Evolutionary conservation across 2,888 invertebrate species (phyloP), one percentile per base, ranked within the genome.

Genomic region (Pinctada fucata): DNA sequence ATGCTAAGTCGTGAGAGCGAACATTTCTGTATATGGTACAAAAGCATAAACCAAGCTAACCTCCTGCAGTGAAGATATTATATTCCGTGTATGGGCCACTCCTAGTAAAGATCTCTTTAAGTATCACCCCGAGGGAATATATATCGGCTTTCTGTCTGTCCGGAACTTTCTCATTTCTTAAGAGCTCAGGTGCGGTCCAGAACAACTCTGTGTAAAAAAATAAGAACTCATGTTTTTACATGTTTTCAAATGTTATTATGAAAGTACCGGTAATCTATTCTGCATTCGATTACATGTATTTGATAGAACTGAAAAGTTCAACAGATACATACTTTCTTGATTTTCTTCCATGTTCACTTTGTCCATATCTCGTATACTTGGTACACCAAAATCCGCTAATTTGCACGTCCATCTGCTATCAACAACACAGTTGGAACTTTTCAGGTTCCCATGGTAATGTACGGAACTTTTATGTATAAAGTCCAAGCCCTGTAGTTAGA

Each of bases 361-460:
- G 69, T 86, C 87, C 72, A 81, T 79, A 2, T 81, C 79, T 31
- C 88, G 76, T 2, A 90, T 82, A 13, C 79, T 82, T 6, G 85
- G 87, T 16, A 91, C 84, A n/a, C 91, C 91, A 75, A 90, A 90
- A 78, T 91, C 90, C 3, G 90, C 90, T 65, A 91, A 81, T 79
- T 91, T 91, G 81, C 91, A 91, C 3, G 90, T 90, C 92, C 92
- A 92, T 50, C 92, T 81, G 69, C 90, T 88, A 85, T 92, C 91
- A 45, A 92, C 88, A 2, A 92, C 88, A 78, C 92, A 91, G 81
- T 92, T 92, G 45, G 88, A 88, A 75, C 90, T 90, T 77, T 91
- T 91, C 77, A 92, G 85, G 83, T 91, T 92, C 31, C 91, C 91
- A 83, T 91, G 91, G 81, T 89, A 91, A 80, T 81, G 86, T 8